Percentiles rank a stretch among this genome's conserved stretches.
These are phyloP conservation scores for Sebastes trivittatus DNA, from an alignment of 2,797 vertebrate genomes.

Conservation along the genomic window DNA sequence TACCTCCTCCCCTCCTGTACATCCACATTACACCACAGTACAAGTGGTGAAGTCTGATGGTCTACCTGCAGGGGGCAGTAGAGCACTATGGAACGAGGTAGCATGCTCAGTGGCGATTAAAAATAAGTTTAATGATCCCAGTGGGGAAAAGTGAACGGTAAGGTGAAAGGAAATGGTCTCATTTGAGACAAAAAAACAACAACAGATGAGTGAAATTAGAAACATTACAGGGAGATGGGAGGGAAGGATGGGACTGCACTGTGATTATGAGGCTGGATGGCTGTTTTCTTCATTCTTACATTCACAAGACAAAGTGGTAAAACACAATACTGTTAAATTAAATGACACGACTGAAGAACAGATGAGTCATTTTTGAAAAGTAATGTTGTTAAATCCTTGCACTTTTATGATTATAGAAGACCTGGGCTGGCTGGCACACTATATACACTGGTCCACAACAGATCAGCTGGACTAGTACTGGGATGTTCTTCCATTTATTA, in stretches of 20 bases:
- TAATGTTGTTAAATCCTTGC: neutral
- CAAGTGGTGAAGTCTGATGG: neutral
- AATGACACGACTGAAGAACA: neutral
- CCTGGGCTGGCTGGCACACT: neutral
- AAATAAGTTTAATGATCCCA: neutral
- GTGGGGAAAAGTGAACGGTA: neutral
- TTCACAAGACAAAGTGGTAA: neutral
- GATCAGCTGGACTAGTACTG: neutral
- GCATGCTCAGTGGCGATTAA: neutral
- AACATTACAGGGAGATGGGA: neutral
- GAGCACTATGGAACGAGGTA: neutral
- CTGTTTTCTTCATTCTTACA: neutral
- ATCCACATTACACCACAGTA: neutral
- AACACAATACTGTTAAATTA: neutral
- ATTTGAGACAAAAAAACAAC: constrained; percentile 1
- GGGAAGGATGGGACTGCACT: neutral
- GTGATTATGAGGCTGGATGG: neutral
- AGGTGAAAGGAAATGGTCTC: neutral
- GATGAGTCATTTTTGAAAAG: neutral
- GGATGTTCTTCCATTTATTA: neutral
- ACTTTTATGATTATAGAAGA: neutral
- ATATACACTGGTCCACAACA: neutral
- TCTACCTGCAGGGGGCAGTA: constrained; percentile 31
- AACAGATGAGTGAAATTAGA: neutral
- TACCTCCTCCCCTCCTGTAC: neutral